These are phyloP conservation scores for Antheraea pernyi DNA, from an alignment of 1,140 invertebrate species.

Conservation along the genomic window DNA sequence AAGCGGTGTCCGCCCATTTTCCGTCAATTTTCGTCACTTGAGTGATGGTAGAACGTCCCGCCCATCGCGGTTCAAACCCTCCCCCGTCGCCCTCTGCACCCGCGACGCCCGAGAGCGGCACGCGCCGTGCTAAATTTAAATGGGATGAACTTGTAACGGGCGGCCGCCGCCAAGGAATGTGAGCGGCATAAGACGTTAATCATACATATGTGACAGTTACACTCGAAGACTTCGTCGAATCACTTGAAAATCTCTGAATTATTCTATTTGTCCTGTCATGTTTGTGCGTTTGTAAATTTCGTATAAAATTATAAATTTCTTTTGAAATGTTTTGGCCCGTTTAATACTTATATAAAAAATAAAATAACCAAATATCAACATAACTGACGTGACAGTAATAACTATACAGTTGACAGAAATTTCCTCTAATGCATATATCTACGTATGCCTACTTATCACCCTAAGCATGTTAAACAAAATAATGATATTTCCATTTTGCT, in stretches of 20 bases:
- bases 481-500: too few species aligned
- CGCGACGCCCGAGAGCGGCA: constrained; percentile 50
- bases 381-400: background rate
- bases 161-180: constrained; percentile 63
- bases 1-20: constrained; percentile 77
- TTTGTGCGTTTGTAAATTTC: constrained; percentile 13
- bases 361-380: background rate
- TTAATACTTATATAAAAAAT: background rate
- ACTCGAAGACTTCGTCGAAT: constrained; percentile 51
- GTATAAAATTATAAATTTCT: background rate
- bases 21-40: constrained; percentile 79
- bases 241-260: constrained; percentile 28
- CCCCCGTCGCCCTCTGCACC: constrained; percentile 27
- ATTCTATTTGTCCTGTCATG: constrained; percentile 34
- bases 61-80: constrained; percentile 41
- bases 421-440: too few species aligned
- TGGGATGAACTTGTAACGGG: constrained; percentile 74
- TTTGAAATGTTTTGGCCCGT: background rate
- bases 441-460: too few species aligned
- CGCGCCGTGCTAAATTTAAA: constrained; percentile 77
- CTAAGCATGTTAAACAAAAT: too few species aligned
- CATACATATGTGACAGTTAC: constrained; percentile 74
- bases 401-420: too few species aligned
- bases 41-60: constrained; percentile 71
- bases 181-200: constrained; percentile 64